Base-by-base conservation (phyloP, 2,113 vertebrate species). In the Clarias batrachus region DNA sequence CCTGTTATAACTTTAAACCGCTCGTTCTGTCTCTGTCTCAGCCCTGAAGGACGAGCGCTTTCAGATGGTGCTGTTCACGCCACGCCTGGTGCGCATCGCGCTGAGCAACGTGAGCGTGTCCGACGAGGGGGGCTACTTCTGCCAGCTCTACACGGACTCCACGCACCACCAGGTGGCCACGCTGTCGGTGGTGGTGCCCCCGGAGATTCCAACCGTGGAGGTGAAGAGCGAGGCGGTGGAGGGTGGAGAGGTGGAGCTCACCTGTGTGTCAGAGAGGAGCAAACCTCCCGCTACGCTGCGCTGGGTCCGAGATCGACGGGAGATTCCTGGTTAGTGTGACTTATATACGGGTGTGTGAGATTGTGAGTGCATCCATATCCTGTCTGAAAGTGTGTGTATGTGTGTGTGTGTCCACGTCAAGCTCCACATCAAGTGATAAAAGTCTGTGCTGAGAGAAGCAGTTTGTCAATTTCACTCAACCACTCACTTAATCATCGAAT, bases 121-220 rank as follows among this genome's bases (percentile, higher is more conserved):
- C 8, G 97, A 98, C 7, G 97, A 98, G 89, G 97, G 97, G 0
- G 97, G 97, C 71, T 98, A 97, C 92, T 98, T 97, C 93, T 98
- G 97, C 92, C 97, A 97, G 94, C 96, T 98, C 54, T 98, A 98
- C 92, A 96, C 97, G 0, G 96, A 97, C 21, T 94, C 94, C 86
- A 98, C 97, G 0, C 96, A 97, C 92, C 97, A 98, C 93, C 97
- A 97, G 94, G 97, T 97, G 87, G 97, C 97, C 19, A 96, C 95
- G 14, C 95, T 98, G 76, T 96, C 96, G 0, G 97, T 98, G 1
- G 88, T 91, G 93, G 97, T 98, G 89, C 95, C 94, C 9, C 97
- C 97, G 0, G 96, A 96, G 88, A 94, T 94, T 71, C 97, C 97
- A 0, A 90, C 92, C 0, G 96, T 98, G 91, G 96, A 97, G 88